Evolutionary conservation across 2,797 vertebrate genomes (phyloP).

Genomic region (Manis pentadactyla): DNA sequence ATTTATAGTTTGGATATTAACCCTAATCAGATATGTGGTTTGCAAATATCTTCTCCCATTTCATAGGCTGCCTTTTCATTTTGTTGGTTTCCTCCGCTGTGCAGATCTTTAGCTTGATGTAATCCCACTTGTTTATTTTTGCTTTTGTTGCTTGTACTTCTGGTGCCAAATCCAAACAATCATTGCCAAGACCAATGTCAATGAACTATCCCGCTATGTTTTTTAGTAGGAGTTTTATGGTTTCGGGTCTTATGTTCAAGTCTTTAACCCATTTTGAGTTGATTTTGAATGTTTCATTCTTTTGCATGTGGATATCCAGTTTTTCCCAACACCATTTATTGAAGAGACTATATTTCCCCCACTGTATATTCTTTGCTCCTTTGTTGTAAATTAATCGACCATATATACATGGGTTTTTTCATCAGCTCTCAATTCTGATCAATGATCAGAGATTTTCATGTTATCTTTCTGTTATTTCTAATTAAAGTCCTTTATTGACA

Average conservation of each 20-base stretch:
- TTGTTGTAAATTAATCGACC: neutral
- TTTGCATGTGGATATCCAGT: neutral
- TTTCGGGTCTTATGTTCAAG: neutral
- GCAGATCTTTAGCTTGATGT: neutral
- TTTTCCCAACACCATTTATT: neutral
- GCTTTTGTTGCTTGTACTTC: neutral
- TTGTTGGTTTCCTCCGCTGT: neutral
- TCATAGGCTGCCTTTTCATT: neutral
- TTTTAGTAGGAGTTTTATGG: neutral
- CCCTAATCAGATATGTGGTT: neutral
- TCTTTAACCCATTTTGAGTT: neutral
- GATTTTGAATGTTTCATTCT: neutral
- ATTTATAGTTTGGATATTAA: neutral
- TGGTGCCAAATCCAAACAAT: neutral
- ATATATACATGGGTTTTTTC: neutral
- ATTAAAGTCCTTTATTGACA: neutral
- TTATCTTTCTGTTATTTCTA: neutral
- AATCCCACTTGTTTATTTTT: neutral
- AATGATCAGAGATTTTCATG: neutral
- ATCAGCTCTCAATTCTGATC: neutral
- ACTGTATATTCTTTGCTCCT: neutral
- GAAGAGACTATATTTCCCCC: neutral
- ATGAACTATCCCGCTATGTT: neutral
- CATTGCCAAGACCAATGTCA: neutral
- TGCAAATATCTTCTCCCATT: neutral